Evolutionary conservation across 2,888 invertebrate species (phyloP).

Genomic region (Drosophila anceps): DNA sequence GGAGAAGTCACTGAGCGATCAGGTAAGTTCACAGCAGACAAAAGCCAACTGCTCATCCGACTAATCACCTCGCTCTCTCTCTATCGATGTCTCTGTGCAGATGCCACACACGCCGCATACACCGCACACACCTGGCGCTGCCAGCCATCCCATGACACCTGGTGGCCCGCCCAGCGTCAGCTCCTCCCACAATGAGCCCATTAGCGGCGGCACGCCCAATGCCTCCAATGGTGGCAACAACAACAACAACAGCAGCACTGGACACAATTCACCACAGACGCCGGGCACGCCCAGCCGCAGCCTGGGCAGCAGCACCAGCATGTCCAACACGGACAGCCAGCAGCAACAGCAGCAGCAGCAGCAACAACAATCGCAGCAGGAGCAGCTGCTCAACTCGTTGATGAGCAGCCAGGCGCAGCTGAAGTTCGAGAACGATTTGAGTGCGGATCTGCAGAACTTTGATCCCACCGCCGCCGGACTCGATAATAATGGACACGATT

Average conservation of each 20-base stretch:
- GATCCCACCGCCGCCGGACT: constrained; percentile 94
- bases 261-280: constrained; percentile 86
- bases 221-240: constrained; percentile 51
- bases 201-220: constrained; percentile 79
- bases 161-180: constrained; percentile 94
- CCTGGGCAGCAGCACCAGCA: constrained; percentile 50
- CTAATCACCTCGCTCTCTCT: neutral
- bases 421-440: constrained; percentile 90
- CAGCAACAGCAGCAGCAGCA: constrained; percentile 73
- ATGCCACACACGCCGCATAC: constrained; percentile 92
- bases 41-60: too few relatives aligned
- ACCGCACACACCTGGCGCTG: constrained; percentile 91
- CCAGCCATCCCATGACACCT: constrained; percentile 90
- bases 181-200: constrained; percentile 86
- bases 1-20: constrained; percentile 96
- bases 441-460: constrained; percentile 94
- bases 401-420: constrained; percentile 84
- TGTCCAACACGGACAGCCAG: constrained; percentile 65
- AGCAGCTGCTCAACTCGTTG: constrained; percentile 84
- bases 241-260: constrained; percentile 69
- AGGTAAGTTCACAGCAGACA: constrained; percentile 87
- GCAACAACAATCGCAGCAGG: constrained; percentile 81
- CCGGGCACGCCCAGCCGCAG: constrained; percentile 83
- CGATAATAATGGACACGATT: constrained; percentile 95
- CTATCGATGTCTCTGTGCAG: constrained; percentile 78